Evolutionary conservation across 2,888 invertebrate genomes (phyloP), one percentile per base, ranked within the genome.

Genomic region (Tachystola acroxantha): DNA sequence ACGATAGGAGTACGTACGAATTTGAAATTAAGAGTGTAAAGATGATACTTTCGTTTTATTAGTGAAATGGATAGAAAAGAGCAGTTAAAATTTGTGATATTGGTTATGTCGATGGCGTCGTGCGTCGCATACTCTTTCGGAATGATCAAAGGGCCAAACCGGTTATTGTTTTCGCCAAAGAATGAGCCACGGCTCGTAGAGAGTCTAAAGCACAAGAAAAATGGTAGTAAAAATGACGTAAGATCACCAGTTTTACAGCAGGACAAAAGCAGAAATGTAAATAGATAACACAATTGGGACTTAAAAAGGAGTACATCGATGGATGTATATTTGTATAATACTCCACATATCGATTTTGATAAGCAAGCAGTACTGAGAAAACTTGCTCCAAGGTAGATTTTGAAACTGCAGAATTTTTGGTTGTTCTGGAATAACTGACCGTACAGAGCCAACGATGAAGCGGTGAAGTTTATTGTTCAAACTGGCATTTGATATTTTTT

Each of bases 81-180:
- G 20, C 74, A 77, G 42, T 32, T 78, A 3, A 74, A 72, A 53
- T 53, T 82, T 1, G 7, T 78, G n/a, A 43, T 70, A 28, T 22
- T 78, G 37, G 63, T 67, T 2, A 39, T 74, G 37, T 68, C 79
- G 3, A 69, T 79, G 72, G 45, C 64, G 5, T 56, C 73, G n/a
- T 55, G 68, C 25, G 37, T 81, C 6, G 68, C 65, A 7, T 81
- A 76, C 46, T 76, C 80, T 1, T 80, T 54, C 37, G 78, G 79
- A 7, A 39, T 72, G 34, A 53, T 25, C 10, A 13, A 9, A 24
- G 7, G 13, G 2, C 32, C 24, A 7, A 24, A 7, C 7, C 2
- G 14, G 16, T 1, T 16, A 7, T 27, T 11, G 12, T 11, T 27
- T 27, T n/a, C 6, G 10, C 11, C 24, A 10, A 32, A 10, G 25